Evolutionary conservation across 1,140 invertebrate species (phyloP).

Genomic region (Telenomus remus): DNA sequence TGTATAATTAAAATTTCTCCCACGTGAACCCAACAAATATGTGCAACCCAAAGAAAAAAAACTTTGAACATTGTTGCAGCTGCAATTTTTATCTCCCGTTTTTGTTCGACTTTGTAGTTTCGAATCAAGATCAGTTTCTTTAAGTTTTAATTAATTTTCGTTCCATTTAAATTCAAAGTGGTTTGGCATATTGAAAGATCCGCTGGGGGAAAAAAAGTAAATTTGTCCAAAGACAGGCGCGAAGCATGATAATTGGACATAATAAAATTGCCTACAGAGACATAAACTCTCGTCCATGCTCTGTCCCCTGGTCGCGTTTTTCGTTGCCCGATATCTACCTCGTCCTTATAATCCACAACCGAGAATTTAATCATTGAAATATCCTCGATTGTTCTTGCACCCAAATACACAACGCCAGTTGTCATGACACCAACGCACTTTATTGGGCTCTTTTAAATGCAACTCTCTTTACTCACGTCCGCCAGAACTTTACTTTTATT

Average conservation of each 20-base stretch:
- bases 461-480: no score
- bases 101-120: no score
- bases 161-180: no score
- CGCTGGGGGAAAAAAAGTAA: no score
- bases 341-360: constrained; percentile 53
- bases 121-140: no score
- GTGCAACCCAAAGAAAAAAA: no score
- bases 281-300: constrained; percentile 10
- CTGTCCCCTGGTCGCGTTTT: constrained; percentile 13
- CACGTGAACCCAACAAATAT: constrained; percentile 53
- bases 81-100: no score
- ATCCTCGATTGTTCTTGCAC: constrained; percentile 44
- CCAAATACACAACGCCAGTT: constrained; percentile 46
- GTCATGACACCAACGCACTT: constrained; percentile 54
- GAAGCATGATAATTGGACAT: constrained; percentile 59
- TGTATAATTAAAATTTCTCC: constrained; percentile 57
- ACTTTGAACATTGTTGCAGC: no score
- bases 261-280: constrained; percentile 61
- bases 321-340: constrained; percentile 40
- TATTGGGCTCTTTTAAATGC: no score
- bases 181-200: no score
- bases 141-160: no score
- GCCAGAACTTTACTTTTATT: no score
- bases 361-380: constrained; percentile 61
- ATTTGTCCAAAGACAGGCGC: constrained; percentile 54